Conservation (phyloP, 2,113 vertebrate genomes). For the Rhombomys opimus region DNA sequence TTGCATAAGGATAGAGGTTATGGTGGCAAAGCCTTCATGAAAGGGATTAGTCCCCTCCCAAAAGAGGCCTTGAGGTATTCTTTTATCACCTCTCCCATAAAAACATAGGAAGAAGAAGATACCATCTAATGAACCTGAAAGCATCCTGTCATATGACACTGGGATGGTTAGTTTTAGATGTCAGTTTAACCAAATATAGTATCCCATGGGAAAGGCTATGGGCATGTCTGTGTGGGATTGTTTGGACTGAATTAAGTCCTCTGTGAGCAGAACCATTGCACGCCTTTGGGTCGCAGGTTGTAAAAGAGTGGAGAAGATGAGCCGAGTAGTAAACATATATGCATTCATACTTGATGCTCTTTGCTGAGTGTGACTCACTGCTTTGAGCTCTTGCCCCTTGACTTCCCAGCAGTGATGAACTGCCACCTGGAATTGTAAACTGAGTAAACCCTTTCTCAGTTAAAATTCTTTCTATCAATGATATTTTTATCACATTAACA, state of each 20-base stretch:
- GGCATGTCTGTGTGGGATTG: background rate
- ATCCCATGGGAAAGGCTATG: background rate
- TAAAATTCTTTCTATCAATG: background rate
- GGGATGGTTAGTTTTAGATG: background rate
- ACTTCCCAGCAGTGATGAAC: too few species aligned
- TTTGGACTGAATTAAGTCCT: background rate
- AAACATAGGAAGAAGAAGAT: background rate
- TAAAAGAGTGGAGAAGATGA: background rate
- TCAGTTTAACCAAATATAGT: background rate
- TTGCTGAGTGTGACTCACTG: background rate
- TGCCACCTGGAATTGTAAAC: background rate
- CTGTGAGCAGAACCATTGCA: background rate
- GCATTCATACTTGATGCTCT: background rate
- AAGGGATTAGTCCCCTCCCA: background rate
- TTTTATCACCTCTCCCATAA: background rate
- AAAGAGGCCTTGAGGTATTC: background rate
- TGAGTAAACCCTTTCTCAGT: background rate
- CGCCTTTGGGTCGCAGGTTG: background rate
- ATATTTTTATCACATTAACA: background rate
- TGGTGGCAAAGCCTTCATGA: background rate
- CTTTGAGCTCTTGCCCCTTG: background rate
- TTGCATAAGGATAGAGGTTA: background rate
- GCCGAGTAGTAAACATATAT: too few species aligned
- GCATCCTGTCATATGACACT: background rate
- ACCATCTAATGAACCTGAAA: background rate